Base-by-base conservation (phyloP, 2,888 invertebrate species). In the Limnephilus lunatus region DNA sequence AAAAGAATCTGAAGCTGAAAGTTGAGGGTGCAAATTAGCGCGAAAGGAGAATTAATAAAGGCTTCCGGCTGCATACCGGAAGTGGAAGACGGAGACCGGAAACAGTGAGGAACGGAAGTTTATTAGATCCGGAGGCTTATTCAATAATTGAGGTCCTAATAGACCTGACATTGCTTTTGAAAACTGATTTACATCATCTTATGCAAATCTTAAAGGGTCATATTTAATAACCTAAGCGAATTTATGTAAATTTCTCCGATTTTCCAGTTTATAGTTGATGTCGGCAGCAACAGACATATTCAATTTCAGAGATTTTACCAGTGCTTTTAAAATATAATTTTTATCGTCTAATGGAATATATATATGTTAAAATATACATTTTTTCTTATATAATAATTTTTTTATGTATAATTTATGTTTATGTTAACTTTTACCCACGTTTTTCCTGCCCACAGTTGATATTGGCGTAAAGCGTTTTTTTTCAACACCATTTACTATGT, bases 81-180 rank as follows among this genome's bases (percentile, higher is more conserved):
- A 83, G 25, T 83, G 83, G 83, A 35, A 35, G 68, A 68, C 25
- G 68, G 68, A 68, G 83, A 83, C 83, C 83, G 83, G 19, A 83
- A 39, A n/a, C 44, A 44, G 81, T 3, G 14, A 82, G 87, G 89
- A 90, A 89, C 85, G 89, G 81, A 90, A 89, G 91, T 90, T 91
- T 91, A 92, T 91, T 91, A 91, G 92, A 92, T 92, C 91, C 92
- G 90, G 7, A 30, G 82, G 91, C 91, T 92, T 91, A 92, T 90
- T 91, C 92, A 92, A 92, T 92, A 92, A 91, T 91, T 91, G 68
- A 68, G 68, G 68, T 68, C 68, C 25, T 68, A 68, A 68, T 68
- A 68, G 68, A 25, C 25, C 25, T 11, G 68, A 68, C 68, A 68
- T 25, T 9, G 68, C 68, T n/a, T 68, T 68, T 68, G 68, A 68